Base-by-base conservation (phyloP, 2,113 vertebrate species). In the Formicarius rufipectus region DNA sequence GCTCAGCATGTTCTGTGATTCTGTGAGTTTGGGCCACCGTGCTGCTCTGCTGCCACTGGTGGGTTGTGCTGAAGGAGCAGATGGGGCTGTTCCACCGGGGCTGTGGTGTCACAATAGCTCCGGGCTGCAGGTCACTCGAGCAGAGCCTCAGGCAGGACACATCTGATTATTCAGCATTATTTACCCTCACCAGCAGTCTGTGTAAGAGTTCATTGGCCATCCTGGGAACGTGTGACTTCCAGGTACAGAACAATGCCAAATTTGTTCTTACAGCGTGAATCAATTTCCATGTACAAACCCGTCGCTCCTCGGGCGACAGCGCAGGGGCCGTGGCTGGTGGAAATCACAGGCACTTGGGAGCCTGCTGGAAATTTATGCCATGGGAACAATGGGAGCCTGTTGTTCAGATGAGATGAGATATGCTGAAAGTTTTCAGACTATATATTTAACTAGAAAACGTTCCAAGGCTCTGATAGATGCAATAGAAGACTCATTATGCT, bases 331-430 rank as follows among this genome's bases (percentile, higher is more conserved):
- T 58, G 92, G 93, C 86, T 28, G 6, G 62, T 92, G 89, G 91
- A 82, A 96, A 84, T 95, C 91, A 73, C 39, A 45, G 90, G 89
- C 66, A 92, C 84, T 85, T 96, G 92, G 5, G 52, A 93, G 87
- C 78, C 56, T 16, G 10, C 20, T 96, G 95, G 80, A 93, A 91
- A 96, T 94, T 96, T 95, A 92, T 93, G 93, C 87, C 45, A 27
- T 1, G 15, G 39, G 95, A 96, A 97, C 94, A 97, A 97, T 96
- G 94, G 85, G 52, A 91, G 96, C n/a, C 92, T 97, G 95, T 97
- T 97, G 92, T 96, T 93, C 30, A 0, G 50, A 64, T 96, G 95
- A 97, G 69, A 89, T 95, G 93, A 97, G 92, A 96, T 96, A 97
- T 0, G 10, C 78, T 56, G 67, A 42, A 87, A 14, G 6, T 53